phyloP scores from a whole-genome alignment of 2,797 vertebrate species.

The Scolopax bukidnonensis region DNA sequence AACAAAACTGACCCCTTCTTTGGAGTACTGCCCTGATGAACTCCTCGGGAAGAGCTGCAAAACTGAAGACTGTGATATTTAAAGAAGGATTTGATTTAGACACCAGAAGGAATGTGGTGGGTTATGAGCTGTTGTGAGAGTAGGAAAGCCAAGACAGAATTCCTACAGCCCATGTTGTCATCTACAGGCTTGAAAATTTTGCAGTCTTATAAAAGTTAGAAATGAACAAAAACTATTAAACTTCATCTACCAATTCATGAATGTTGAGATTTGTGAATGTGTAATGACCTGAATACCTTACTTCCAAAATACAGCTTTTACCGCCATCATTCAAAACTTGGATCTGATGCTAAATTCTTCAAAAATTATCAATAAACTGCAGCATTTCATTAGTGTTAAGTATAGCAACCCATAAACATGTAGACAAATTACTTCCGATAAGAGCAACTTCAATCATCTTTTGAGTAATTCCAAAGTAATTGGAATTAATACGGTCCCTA shows the following conservation, averaged over 20 bases:
- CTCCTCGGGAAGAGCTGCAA: rapidly evolving
- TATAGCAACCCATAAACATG: not conserved
- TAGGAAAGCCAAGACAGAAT: not conserved
- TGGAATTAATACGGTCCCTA: not conserved
- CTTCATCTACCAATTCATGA: not conserved
- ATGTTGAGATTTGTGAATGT: not conserved
- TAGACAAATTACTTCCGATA: not conserved
- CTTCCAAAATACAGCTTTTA: not conserved
- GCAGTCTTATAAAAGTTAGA: not conserved
- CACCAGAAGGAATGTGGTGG: not conserved
- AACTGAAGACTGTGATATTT: not conserved
- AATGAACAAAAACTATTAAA: not conserved
- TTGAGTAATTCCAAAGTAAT: not conserved
- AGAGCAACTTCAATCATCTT: not conserved
- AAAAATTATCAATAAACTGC: not conserved
- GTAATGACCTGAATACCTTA: not conserved
- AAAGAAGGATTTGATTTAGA: not conserved
- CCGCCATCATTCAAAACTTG: not conserved
- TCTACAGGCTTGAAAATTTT: not conserved
- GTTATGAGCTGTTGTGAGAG: not conserved
- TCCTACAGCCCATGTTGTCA: not conserved
- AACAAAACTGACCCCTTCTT: not conserved
- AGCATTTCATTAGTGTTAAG: not conserved
- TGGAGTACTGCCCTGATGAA: not conserved
- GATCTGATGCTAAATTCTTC: not conserved